Evolutionary conservation across 2,888 invertebrate species (phyloP).

Genomic region (Caenorhabditis wallacei): DNA sequence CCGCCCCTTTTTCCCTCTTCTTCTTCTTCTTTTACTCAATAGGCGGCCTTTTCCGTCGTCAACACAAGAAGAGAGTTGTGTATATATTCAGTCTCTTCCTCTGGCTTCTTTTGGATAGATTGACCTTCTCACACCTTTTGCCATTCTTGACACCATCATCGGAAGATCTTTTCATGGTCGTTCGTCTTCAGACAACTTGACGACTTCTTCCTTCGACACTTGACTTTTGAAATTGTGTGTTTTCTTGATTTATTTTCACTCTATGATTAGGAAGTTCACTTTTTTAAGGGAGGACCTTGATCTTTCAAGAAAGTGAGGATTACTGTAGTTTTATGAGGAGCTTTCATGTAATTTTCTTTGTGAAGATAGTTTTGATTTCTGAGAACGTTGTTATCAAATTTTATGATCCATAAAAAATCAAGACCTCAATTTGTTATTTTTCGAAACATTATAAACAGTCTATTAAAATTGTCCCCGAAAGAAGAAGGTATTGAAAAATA

Average conservation of each 20-base stretch:
- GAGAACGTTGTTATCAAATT: too few species aligned
- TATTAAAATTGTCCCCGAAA: too few species aligned
- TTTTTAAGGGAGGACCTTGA: neutral
- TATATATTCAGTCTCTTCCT: conserved; percentile 10
- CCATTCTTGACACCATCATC: conserved; percentile 55
- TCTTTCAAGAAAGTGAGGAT: neutral
- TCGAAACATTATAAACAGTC: too few species aligned
- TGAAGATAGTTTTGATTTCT: too few species aligned
- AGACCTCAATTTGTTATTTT: too few species aligned
- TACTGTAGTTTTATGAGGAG: conserved; percentile 15
- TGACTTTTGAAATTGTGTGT: conserved; percentile 14
- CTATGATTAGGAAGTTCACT: conserved; percentile 7
- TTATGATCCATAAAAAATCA: too few species aligned
- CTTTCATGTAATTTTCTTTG: too few species aligned
- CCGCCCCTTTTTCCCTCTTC: conserved; percentile 19
- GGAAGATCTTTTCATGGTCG: conserved; percentile 48
- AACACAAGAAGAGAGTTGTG: conserved; percentile 35
- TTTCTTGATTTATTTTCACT: conserved; percentile 11
- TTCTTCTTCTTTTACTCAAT: conserved; percentile 33
- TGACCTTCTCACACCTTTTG: conserved; percentile 65
- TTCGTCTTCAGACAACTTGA: conserved; percentile 47
- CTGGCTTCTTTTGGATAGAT: conserved; percentile 32
- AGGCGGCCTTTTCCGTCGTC: conserved; percentile 51
- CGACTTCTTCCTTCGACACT: conserved; percentile 31
- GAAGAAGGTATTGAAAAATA: too few species aligned